phyloP scores from a whole-genome alignment of 2,797 vertebrate species.

The Gallinago solitaria region DNA sequence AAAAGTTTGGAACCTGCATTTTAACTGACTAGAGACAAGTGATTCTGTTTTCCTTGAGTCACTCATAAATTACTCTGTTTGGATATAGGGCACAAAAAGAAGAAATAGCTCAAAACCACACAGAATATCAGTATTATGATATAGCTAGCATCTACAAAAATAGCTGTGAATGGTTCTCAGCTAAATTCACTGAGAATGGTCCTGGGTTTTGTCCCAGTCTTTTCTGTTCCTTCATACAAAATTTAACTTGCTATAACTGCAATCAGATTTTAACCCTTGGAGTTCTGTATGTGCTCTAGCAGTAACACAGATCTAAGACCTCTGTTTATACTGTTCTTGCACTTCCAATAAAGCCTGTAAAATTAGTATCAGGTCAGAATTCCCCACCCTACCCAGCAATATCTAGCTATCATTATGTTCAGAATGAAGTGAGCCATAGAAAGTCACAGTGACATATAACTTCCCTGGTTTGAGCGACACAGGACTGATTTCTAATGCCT shows the following conservation, averaged over 20 bases:
- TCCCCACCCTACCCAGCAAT: not conserved
- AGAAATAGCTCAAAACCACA: not conserved
- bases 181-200: not conserved
- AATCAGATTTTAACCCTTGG: not conserved
- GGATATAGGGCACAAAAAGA: not conserved
- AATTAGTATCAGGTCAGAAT: not conserved
- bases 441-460: not conserved
- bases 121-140: not conserved
- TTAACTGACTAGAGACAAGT: not conserved
- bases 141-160: not conserved
- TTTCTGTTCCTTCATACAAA: constrained; percentile 8
- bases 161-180: not conserved
- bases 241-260: not conserved
- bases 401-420: not conserved
- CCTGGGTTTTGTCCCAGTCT: constrained; percentile 3
- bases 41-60: not conserved
- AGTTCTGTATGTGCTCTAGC: not conserved
- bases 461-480: not conserved
- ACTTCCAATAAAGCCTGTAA: not conserved
- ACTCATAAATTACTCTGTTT: not conserved
- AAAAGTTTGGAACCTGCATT: not conserved
- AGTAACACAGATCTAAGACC: not conserved
- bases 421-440: not conserved
- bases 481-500: not conserved
- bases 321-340: not conserved